phyloP scores from a whole-genome alignment of 2,888 invertebrate genomes.

The Litoditis marina region DNA sequence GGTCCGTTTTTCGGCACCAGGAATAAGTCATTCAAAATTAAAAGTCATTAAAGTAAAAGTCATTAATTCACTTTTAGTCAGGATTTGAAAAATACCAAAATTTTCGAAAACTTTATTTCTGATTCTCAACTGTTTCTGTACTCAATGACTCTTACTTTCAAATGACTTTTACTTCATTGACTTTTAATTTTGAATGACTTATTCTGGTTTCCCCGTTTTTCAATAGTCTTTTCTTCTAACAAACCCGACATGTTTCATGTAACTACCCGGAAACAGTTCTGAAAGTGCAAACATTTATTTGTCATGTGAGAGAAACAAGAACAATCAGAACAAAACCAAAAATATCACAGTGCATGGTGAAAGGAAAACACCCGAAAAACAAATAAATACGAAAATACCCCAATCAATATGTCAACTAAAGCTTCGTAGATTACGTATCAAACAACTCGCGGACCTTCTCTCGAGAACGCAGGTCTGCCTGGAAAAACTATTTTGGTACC shows the following conservation, averaged over 20 bases:
- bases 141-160: too few relatives aligned
- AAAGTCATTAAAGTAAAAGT: too few relatives aligned
- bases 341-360: not conserved
- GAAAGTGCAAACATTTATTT: not conserved
- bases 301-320: not conserved
- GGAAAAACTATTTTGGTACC: too few relatives aligned
- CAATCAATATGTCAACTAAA: not conserved
- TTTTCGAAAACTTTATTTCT: too few relatives aligned
- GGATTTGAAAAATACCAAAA: too few relatives aligned
- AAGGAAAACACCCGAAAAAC: not conserved
- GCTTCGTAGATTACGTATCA: not conserved
- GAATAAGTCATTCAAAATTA: too few relatives aligned
- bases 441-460: slow-evolving; percentile 19
- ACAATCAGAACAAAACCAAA: not conserved
- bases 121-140: too few relatives aligned
- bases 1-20: too few relatives aligned
- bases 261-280: not conserved
- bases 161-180: too few relatives aligned
- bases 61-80: too few relatives aligned
- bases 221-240: not conserved
- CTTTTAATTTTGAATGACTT: too few relatives aligned
- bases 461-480: slow-evolving; percentile 20
- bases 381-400: not conserved
- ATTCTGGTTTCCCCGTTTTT: not conserved
- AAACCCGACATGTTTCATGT: too few relatives aligned